phyloP scores from a whole-genome alignment of 2,888 invertebrate genomes.

The Mythimna ferrago region DNA sequence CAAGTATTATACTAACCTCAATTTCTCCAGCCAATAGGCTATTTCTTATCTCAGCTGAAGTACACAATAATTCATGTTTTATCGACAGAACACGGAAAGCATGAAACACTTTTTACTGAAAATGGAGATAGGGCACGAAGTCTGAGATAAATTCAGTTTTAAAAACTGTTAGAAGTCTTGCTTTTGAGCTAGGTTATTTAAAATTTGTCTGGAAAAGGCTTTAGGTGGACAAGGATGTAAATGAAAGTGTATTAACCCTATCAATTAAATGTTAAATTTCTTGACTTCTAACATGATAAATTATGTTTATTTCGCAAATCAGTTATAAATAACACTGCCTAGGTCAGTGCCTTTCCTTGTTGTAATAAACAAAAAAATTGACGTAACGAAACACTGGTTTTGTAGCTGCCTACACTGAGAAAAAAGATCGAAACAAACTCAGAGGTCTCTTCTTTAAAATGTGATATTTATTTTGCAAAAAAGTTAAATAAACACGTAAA shows the following conservation, averaged over 20 bases:
- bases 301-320: no score
- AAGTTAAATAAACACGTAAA: no score
- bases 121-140: slow-evolving; percentile 60
- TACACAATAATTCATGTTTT: slow-evolving; percentile 50
- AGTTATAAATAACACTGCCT: no score
- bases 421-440: no score
- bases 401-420: no score
- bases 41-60: slow-evolving; percentile 48
- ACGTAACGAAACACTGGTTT: no score
- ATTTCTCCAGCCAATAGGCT: slow-evolving; percentile 26
- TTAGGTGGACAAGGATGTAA: background rate
- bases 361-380: no score
- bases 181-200: background rate
- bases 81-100: slow-evolving; percentile 43
- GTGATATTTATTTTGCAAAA: no score
- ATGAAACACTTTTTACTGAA: slow-evolving; percentile 34
- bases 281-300: no score
- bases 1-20: background rate
- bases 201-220: background rate
- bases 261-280: background rate
- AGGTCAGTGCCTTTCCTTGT: no score
- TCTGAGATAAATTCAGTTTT: slow-evolving; percentile 49
- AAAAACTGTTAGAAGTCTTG: slow-evolving; percentile 19
- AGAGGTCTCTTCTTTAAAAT: no score
- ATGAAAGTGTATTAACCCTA: background rate